phyloP scores from a whole-genome alignment of 2,888 invertebrate genomes.

The Megamerina dolium region DNA sequence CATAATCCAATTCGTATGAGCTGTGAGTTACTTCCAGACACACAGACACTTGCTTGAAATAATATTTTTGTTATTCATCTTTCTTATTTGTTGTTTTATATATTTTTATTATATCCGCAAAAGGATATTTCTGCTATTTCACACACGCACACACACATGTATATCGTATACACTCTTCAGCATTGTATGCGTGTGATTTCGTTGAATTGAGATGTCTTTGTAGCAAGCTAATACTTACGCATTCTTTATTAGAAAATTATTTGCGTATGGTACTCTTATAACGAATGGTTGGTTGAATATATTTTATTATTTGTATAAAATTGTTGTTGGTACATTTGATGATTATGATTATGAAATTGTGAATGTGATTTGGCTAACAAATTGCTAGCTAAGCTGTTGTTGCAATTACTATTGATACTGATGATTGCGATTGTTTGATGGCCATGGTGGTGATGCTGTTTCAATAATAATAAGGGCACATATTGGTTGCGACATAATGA shows the following conservation, averaged over 20 bases:
- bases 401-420: constrained; percentile 15
- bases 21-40: not conserved
- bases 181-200: constrained; percentile 9
- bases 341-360: constrained; percentile 16
- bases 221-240: not conserved
- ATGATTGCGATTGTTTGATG: no score
- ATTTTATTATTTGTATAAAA: constrained; percentile 24
- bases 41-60: not conserved
- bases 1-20: no score
- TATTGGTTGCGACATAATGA: no score
- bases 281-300: not conserved
- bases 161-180: constrained; percentile 34
- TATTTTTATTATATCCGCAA: no score
- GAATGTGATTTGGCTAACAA: constrained; percentile 25
- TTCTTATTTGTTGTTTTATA: no score
- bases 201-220: not conserved
- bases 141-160: not conserved
- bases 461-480: no score
- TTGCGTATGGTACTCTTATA: not conserved
- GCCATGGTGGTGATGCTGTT: no score
- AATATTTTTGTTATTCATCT: not conserved
- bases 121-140: not conserved
- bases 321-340: constrained; percentile 34
- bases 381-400: constrained; percentile 38
- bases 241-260: not conserved